Evolutionary conservation across 2,113 vertebrate genomes (phyloP).

Genomic region (Fukomys damarensis): DNA sequence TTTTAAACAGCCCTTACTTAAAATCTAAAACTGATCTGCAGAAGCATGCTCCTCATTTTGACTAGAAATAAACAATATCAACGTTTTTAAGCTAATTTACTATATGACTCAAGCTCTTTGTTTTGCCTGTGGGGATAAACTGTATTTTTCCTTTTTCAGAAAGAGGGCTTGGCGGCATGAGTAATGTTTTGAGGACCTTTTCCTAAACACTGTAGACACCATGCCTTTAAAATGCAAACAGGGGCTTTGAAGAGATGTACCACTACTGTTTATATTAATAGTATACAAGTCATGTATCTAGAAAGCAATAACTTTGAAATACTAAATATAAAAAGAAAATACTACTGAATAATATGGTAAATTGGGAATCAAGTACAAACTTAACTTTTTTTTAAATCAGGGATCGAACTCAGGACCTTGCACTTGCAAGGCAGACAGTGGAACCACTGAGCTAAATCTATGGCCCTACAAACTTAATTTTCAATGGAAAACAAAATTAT

Average conservation of each 20-base stretch:
- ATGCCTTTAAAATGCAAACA: background rate
- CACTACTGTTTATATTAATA: background rate
- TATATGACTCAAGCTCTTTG: background rate
- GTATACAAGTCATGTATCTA: background rate
- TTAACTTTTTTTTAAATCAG: constrained; percentile 8
- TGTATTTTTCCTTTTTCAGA: background rate
- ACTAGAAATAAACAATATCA: background rate
- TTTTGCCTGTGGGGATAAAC: background rate
- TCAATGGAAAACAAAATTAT: background rate
- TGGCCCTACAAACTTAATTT: background rate
- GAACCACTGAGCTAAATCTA: no score
- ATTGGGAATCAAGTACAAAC: constrained; percentile 6
- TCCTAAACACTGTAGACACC: background rate
- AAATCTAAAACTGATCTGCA: constrained; percentile 32
- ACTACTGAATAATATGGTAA: background rate
- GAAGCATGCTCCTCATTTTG: background rate
- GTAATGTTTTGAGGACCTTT: background rate
- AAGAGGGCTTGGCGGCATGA: background rate
- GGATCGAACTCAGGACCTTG: no score
- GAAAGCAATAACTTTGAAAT: constrained; percentile 20
- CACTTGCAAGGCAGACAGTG: no score
- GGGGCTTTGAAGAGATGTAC: background rate
- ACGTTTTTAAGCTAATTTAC: background rate
- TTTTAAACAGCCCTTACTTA: background rate
- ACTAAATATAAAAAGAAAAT: constrained; percentile 15